Conservation (phyloP, 2,797 vertebrate species). For the Pseudomugil gertrudae region DNA sequence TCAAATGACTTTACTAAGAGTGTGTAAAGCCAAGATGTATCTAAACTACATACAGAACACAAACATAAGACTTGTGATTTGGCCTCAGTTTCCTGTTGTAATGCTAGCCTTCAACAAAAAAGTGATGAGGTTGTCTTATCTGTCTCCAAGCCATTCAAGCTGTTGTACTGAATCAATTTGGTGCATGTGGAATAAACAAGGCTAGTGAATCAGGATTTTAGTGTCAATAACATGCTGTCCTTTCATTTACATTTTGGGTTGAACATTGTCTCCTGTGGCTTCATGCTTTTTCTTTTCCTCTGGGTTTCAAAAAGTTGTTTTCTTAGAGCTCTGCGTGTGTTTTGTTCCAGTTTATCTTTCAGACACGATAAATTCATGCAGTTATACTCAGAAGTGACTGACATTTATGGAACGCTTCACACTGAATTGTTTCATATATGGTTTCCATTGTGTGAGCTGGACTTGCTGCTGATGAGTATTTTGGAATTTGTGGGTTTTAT, state of each 20-base stretch:
- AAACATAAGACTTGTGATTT: neutral
- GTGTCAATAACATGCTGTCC: neutral
- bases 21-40: neutral
- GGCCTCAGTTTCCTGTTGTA: neutral
- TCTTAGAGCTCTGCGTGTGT: neutral
- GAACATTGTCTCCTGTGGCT: neutral
- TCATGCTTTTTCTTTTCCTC: neutral
- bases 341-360: neutral
- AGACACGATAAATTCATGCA: neutral
- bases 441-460: conserved; percentile 2
- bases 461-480: neutral
- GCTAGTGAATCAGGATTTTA: conserved; percentile 36
- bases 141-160: neutral
- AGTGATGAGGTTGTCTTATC: neutral
- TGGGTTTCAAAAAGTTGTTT: neutral
- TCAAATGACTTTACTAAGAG: neutral
- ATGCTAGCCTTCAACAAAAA: conserved; percentile 1
- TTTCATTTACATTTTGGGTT: neutral
- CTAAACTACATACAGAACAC: neutral
- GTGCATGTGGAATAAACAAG: conserved; percentile 8
- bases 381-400: neutral
- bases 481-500: conserved; percentile 1
- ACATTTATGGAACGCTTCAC: conserved; percentile 8
- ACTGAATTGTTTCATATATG: neutral
- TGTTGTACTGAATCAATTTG: conserved; percentile 12